A percentile compares a stretch with the other conserved stretches of the same genome.
Evolutionary conservation across 2,113 vertebrate genomes (phyloP).

Genomic region (Tychaedon coryphoeus): DNA sequence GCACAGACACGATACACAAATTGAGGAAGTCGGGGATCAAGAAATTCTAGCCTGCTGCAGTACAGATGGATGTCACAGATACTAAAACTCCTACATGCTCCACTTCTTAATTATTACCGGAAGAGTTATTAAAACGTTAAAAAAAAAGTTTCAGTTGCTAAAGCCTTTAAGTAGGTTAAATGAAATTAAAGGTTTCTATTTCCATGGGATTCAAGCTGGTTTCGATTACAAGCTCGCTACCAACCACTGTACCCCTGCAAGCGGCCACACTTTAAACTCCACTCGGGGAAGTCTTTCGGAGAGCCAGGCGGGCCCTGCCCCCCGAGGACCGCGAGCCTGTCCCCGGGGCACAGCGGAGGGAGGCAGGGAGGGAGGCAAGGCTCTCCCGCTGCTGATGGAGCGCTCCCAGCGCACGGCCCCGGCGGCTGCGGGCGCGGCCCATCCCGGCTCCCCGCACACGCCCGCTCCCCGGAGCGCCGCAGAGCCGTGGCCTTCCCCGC

Average conservation of each 20-base stretch:
- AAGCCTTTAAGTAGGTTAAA: not conserved
- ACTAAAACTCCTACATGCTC: not conserved
- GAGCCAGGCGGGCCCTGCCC: not conserved
- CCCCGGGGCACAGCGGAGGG: fast-evolving
- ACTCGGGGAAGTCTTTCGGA: fast-evolving
- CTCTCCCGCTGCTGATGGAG: too few species aligned
- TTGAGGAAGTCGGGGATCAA: not conserved
- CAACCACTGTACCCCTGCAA: fast-evolving
- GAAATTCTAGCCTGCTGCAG: not conserved
- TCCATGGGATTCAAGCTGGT: not conserved
- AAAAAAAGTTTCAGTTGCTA: not conserved
- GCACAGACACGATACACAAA: not conserved
- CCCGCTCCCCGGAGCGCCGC: fast-evolving
- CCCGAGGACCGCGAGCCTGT: not conserved
- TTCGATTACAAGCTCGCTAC: not conserved
- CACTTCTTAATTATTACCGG: not conserved
- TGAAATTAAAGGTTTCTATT: not conserved
- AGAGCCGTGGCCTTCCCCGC: not conserved
- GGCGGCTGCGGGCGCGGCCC: not conserved
- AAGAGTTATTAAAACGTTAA: not conserved
- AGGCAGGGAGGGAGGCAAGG: not conserved
- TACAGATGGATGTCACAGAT: not conserved
- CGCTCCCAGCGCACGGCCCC: too few species aligned
- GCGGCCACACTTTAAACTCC: not conserved
- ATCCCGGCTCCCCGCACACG: too few species aligned